These are phyloP conservation scores for Cantharis rufa DNA, from an alignment of 2,888 invertebrate species.

Conservation along the genomic window DNA sequence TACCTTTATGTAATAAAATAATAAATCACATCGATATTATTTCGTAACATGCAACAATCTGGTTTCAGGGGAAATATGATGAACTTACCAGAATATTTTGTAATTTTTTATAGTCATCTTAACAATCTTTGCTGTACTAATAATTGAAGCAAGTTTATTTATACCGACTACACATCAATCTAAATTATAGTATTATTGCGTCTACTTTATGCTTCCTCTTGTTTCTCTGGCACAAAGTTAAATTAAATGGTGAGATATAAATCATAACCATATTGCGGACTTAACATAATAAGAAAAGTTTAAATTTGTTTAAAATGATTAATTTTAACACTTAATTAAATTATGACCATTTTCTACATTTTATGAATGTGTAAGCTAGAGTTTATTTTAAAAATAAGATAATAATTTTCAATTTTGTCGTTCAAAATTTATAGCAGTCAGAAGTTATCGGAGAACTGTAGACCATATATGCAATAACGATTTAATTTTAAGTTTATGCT, in stretches of 20 bases:
- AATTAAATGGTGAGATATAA: neutral
- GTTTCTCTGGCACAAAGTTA: neutral
- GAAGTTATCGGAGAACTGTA: neutral
- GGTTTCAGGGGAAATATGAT: neutral
- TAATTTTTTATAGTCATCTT: neutral
- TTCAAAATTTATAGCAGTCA: neutral
- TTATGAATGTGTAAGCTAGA: neutral
- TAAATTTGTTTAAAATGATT: neutral
- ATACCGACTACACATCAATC: neutral
- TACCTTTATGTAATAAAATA: neutral
- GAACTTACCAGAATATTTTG: neutral
- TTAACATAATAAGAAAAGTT: neutral
- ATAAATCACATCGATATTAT: neutral
- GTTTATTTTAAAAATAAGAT: neutral
- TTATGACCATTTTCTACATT: neutral
- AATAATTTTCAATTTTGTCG: neutral
- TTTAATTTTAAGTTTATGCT: neutral
- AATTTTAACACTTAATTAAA: neutral
- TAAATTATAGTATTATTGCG: neutral
- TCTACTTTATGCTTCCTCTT: neutral
- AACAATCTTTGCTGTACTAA: neutral
- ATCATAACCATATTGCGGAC: neutral
- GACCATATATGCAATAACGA: neutral
- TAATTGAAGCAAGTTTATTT: neutral
- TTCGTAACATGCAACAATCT: neutral